Evolutionary conservation across 1,140 invertebrate species (phyloP).

Genomic region (Drosophila repleta): DNA sequence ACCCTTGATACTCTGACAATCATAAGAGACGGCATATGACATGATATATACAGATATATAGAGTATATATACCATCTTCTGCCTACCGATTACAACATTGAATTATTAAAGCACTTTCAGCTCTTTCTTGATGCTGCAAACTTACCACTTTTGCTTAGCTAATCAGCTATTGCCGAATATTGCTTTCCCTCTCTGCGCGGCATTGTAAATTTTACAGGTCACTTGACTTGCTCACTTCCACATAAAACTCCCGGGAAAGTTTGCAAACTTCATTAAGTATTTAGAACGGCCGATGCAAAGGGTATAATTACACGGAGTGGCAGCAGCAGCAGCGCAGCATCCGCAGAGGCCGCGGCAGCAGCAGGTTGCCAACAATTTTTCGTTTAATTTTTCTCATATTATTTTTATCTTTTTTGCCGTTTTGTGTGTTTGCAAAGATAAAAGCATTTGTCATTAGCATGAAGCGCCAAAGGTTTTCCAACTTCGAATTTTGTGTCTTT

Average conservation of each 20-base stretch:
- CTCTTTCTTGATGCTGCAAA: no score
- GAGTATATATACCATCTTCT: neutral
- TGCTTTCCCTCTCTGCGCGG: neutral
- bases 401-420: constrained; percentile 29
- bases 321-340: constrained; percentile 20
- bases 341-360: constrained; percentile 32
- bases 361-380: constrained; percentile 70
- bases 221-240: neutral
- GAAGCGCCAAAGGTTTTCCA: constrained; percentile 63
- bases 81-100: no score
- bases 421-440: constrained; percentile 61
- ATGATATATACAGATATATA: neutral
- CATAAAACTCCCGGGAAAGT: neutral
- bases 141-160: neutral
- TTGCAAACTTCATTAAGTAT: neutral
- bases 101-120: no score
- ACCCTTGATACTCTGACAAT: constrained; percentile 9
- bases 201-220: neutral
- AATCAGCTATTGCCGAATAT: neutral
- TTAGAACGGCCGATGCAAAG: constrained; percentile 25
- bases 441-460: constrained; percentile 82
- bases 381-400: constrained; percentile 58
- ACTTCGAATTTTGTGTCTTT: constrained; percentile 38
- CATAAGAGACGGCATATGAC: no score
- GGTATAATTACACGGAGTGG: constrained; percentile 22